phyloP scores from a whole-genome alignment of 64 coral and sea anemone species.

The Orbicella faveolata region DNA sequence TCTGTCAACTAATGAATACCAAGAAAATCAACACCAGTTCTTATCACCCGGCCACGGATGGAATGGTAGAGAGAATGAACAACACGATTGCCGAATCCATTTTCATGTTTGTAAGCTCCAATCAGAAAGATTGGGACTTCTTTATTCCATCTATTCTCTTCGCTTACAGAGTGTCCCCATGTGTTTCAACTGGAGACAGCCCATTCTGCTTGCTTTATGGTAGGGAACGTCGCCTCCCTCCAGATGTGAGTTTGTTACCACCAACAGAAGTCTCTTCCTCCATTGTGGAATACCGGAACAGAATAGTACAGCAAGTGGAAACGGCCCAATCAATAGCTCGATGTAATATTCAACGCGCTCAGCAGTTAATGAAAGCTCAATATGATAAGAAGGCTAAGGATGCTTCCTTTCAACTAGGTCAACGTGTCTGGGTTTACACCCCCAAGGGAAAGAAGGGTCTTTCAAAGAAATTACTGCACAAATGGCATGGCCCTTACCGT shows the following conservation, averaged over 20 bases:
- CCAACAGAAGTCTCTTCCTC: background rate
- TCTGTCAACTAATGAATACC: background rate
- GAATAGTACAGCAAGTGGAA: background rate
- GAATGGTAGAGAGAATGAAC: constrained; percentile 16
- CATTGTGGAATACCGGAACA: background rate
- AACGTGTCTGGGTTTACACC: constrained; percentile 12
- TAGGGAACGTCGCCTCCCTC: background rate
- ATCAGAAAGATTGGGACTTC: constrained; percentile 21
- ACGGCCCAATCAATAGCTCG: background rate
- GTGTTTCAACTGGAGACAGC: background rate
- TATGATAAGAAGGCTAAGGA: background rate
- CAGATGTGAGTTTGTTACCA: background rate
- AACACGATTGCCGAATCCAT: constrained; percentile 11
- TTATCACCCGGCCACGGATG: constrained; percentile 33
- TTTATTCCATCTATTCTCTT: constrained; percentile 16
- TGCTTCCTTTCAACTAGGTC: background rate
- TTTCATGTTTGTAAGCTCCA: background rate
- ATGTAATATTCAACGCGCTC: background rate
- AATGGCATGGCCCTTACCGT: constrained; percentile 1
- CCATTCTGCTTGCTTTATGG: constrained; percentile 25
- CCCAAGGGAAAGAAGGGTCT: background rate
- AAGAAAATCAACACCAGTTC: constrained; percentile 28
- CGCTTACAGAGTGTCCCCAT: background rate
- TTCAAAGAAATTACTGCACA: background rate
- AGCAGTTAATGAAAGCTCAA: constrained; percentile 37